Evolutionary conservation across 2,113 vertebrate species (phyloP).

Genomic region (human): GRCh38 chr1:9376501-9377000

Average conservation of each 20-base stretch:
- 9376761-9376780: background rate
- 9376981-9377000: background rate
- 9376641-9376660: background rate
- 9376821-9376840: background rate
- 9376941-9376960: constrained; percentile 34
- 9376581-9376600: background rate
- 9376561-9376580: background rate
- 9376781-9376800: background rate
- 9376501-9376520: background rate
- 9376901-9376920: background rate
- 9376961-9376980: background rate
- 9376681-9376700: background rate
- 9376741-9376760: background rate
- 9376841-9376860: background rate
- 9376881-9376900: background rate
- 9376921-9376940: constrained; percentile 11
- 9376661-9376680: background rate
- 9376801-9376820: rapidly evolving
- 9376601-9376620: background rate
- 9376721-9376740: background rate
- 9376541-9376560: background rate
- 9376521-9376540: background rate
- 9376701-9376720: constrained; percentile 21
- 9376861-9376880: background rate
- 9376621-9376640: background rate